These are phyloP conservation scores for Chanos chanos DNA, from an alignment of 2,797 vertebrate species.

Conservation along the genomic window DNA sequence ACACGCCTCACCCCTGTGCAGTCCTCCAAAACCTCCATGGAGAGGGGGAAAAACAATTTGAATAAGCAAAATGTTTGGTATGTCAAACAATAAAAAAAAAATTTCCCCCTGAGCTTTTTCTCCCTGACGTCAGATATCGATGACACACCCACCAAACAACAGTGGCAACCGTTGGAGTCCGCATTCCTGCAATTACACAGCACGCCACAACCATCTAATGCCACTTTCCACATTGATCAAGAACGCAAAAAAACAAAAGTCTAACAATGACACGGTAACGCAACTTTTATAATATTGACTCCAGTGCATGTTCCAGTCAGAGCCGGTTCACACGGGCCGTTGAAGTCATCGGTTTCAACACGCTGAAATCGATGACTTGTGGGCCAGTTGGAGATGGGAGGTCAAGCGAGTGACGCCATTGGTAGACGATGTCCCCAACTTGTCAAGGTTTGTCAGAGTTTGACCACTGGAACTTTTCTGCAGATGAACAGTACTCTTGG, in stretches of 20 bases:
- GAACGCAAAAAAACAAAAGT: constrained; percentile 12
- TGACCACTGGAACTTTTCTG: too few species aligned
- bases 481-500: too few species aligned
- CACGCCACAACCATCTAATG: constrained; percentile 5
- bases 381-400: too few species aligned
- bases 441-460: too few species aligned
- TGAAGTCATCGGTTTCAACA: too few species aligned
- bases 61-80: too few species aligned
- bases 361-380: too few species aligned
- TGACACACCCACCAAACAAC: neutral
- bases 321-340: too few species aligned
- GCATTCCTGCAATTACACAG: constrained; percentile 2
- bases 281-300: constrained; percentile 16
- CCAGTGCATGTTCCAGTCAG: too few species aligned
- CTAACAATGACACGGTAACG: neutral
- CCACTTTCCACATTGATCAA: constrained; percentile 10
- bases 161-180: neutral
- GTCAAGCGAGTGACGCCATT: too few species aligned
- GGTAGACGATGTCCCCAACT: too few species aligned
- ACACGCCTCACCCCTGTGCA: constrained; percentile 82
- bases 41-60: constrained; percentile 20
- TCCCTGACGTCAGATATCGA: neutral
- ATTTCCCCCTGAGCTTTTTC: neutral
- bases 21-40: constrained; percentile 81
- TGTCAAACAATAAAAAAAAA: neutral